Conservation (phyloP, 1,140 invertebrate genomes). For the Diplogasteroides magnus region DNA sequence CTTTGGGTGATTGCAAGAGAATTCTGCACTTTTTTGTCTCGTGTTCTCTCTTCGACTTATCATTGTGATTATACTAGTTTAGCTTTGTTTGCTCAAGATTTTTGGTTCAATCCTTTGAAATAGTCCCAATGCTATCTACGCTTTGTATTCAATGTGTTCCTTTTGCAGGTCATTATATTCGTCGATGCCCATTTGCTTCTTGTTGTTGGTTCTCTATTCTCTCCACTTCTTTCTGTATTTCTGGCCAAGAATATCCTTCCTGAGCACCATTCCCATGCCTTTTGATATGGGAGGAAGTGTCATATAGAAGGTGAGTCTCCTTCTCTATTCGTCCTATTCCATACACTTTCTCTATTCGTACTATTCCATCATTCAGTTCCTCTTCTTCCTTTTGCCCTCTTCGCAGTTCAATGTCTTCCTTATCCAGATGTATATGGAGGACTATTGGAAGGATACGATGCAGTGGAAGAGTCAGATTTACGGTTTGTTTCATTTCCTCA, state of each 20-base stretch:
- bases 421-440: conserved; percentile 21
- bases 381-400: conserved; percentile 13
- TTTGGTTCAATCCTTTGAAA: too few species aligned
- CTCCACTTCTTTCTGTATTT: conserved; percentile 19
- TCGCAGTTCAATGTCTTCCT: conserved; percentile 35
- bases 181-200: conserved; percentile 16
- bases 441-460: conserved; percentile 4
- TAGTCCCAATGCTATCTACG: too few species aligned
- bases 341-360: background rate
- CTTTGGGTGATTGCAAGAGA: too few species aligned
- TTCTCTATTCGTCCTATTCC: too few species aligned
- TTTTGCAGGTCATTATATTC: conserved; percentile 15
- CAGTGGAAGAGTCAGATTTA: conserved; percentile 2
- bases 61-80: too few species aligned
- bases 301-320: conserved; percentile 3
- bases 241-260: conserved; percentile 26
- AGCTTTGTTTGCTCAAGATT: too few species aligned
- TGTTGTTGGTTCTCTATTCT: conserved; percentile 23
- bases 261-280: background rate
- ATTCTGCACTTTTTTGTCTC: too few species aligned
- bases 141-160: too few species aligned
- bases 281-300: conserved; percentile 6
- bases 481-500: conserved; percentile 5
- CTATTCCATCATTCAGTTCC: conserved; percentile 19
- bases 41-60: too few species aligned